A percentile compares a stretch with the other conserved stretches of the same genome.
Conservation (phyloP, 2,113 vertebrate species). For the Condylura cristata region DNA sequence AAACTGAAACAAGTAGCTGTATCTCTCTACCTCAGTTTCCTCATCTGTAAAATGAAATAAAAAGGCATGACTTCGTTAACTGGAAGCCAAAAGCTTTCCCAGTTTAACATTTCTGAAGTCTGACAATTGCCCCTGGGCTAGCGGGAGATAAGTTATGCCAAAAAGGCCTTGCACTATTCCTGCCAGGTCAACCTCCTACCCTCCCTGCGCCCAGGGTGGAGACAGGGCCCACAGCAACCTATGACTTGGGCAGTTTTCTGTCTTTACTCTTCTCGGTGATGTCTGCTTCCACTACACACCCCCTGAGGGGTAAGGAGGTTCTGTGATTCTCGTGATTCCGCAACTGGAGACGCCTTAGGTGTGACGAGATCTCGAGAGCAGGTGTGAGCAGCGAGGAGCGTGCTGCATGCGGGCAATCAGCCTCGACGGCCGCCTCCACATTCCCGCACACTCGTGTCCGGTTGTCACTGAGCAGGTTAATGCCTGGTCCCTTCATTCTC, state of each 20-base stretch:
- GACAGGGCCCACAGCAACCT: background rate
- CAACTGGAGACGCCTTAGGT: background rate
- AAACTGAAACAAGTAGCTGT: background rate
- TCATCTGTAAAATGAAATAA: background rate
- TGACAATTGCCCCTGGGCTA: background rate
- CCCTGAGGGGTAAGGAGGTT: background rate
- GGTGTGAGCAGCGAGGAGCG: background rate
- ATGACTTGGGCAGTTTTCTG: background rate
- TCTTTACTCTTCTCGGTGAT: background rate
- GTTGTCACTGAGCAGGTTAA: background rate
- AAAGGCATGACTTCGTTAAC: background rate
- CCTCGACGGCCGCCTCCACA: no score
- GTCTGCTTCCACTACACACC: background rate
- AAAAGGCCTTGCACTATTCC: background rate
- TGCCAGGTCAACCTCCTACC: background rate
- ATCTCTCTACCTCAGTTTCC: background rate
- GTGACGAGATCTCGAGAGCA: background rate
- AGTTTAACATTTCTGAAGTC: conserved; percentile 6
- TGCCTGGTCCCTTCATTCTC: background rate
- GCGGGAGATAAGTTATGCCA: background rate
- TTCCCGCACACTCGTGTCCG: no score
- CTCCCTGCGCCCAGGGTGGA: background rate
- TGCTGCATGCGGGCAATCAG: no score
- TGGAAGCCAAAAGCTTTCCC: background rate
- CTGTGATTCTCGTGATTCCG: background rate